Conservation (phyloP, 1,140 invertebrate genomes). For the Meteorus sp. region DNA sequence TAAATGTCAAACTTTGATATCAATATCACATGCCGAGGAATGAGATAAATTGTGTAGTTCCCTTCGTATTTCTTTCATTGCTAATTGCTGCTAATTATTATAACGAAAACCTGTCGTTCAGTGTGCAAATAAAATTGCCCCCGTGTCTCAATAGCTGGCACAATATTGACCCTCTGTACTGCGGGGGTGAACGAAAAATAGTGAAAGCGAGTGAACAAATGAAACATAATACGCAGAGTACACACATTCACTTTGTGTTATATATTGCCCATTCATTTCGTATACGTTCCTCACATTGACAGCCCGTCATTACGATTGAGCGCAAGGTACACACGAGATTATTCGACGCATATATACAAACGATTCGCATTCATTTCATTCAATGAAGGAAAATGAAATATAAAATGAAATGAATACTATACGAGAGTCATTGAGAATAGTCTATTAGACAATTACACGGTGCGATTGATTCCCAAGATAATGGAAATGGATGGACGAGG, state of each 20-base stretch:
- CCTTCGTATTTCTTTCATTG: too few species aligned
- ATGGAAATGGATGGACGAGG: neutral
- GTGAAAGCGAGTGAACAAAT: neutral
- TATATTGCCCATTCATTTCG: neutral
- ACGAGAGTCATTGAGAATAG: neutral
- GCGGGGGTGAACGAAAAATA: conserved; percentile 7
- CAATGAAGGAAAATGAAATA: too few species aligned
- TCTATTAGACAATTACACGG: neutral
- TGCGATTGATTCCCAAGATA: neutral
- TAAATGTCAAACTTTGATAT: too few species aligned
- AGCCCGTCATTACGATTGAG: conserved; percentile 17
- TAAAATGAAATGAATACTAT: too few species aligned
- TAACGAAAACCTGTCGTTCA: conserved; percentile 8
- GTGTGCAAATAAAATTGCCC: neutral
- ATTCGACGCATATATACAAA: too few species aligned
- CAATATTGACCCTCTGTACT: conserved; percentile 18
- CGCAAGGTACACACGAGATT: conserved; percentile 19
- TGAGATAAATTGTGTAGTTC: too few species aligned
- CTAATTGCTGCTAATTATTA: conserved; percentile 14
- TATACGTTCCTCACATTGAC: conserved; percentile 16
- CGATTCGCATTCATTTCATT: too few species aligned
- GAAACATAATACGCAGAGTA: conserved; percentile 5
- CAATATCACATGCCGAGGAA: too few species aligned
- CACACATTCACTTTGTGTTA: neutral
- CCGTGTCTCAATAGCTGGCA: conserved; percentile 7